Base-by-base conservation (phyloP, 2,888 invertebrate species). In the Acleris laterana region DNA sequence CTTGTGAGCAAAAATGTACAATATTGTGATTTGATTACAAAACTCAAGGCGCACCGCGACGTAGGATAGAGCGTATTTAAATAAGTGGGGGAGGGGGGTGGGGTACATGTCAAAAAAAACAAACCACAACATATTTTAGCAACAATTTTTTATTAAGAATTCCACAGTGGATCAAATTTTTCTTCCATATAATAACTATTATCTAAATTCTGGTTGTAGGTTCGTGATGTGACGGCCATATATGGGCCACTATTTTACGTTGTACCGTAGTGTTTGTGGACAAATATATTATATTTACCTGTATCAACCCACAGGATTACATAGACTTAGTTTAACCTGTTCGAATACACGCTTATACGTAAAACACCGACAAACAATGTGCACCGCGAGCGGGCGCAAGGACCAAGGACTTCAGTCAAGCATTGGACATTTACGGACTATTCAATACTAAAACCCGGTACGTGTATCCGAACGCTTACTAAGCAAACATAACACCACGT, bases 61-160 rank as follows among this genome's bases (percentile, higher is more conserved):
- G n/a, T n/a, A n/a, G n/a, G n/a, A n/a, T n/a, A n/a, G n/a, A n/a
- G n/a, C n/a, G n/a, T n/a, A n/a, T n/a, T n/a, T n/a, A n/a, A n/a
- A n/a, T n/a, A n/a, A n/a, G n/a, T n/a, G n/a, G n/a, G n/a, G n/a
- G n/a, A n/a, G n/a, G n/a, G n/a, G n/a, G n/a, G n/a, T n/a, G n/a
- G n/a, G n/a, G n/a, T n/a, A 1, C 38, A 4, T 4, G 5, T 13
- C 0, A 38, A 3, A 38, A 13, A 44, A 82, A 89, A 89, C 87
- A 81, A 78, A 79, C 77, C 73, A 69, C 63, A 52, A 62, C 55
- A 75, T 86, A 90, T 90, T 93, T 93, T 93, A 93, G 92, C 92
- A 93, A 93, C 93, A 93, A 92, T 93, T 93, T 91, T 93, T 93
- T 93, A 93, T 93, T 93, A 92, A 92, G 93, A 93, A 91, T 92